Base-by-base conservation (phyloP, 2,888 invertebrate species). In the Hypsopygia costalis region DNA sequence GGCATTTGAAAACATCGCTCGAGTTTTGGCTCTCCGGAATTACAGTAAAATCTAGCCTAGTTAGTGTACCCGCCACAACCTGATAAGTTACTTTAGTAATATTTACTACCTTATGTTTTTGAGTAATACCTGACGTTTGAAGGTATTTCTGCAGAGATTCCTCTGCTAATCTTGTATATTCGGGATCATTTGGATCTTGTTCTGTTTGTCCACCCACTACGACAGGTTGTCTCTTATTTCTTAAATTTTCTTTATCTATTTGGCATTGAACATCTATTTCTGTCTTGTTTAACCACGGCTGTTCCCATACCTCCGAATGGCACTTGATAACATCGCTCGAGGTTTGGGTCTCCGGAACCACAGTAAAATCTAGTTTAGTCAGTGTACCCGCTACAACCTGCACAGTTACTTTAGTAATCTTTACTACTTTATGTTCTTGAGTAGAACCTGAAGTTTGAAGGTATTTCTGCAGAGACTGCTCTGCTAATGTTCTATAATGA, bases 11-110 rank as follows among this genome's bases (percentile, higher is more conserved):
- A 16, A 51, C 34, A 9, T 51, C 40, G 11, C 35, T 6, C 27
- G 44, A 27, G 25, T 21, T 11, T 12, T 27, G 12, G 6, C 12
- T n/a, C 7, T 6, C 28, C 1, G 52, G 51, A n/a, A 34, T 12
- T 10, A 56, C 51, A 11, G 39, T 46, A 20, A 64, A 64, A 11
- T 54, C 44, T 3, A 69, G 52, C 9, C 6, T 12, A 4, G 60
- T 69, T 3, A 45, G 1, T 0, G n/a, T 0, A 0, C 69, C 70
- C 29, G 83, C 50, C 0, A 91, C 91, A 1, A 86, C 62, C 62
- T 90, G 88, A 5, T 32, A 39, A 0, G 64, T 65, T 0, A 76
- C 83, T 4, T 69, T 62, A 6, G 64, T 47, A 3, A 89, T 55
- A 40, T 73, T 55, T 0, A 68, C 47, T 2, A 81, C 44, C 30